Evolutionary conservation across 2,888 invertebrate genomes (phyloP).

Genomic region (Cyaniris semiargus): DNA sequence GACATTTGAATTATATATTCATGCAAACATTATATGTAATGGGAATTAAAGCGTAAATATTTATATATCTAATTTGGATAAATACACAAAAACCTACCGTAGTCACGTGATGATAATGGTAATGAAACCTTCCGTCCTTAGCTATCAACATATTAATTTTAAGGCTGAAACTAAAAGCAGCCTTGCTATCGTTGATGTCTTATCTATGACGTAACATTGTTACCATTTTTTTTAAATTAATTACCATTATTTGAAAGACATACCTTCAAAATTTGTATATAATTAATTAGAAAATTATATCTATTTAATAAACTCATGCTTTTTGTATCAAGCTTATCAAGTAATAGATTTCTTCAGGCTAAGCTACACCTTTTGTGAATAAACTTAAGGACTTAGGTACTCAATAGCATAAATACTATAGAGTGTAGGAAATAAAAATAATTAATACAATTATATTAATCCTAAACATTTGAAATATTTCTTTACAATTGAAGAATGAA

Average conservation of each 20-base stretch:
- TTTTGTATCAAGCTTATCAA: no score
- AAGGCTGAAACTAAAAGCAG: neutral
- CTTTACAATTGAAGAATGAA: no score
- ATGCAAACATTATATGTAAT: neutral
- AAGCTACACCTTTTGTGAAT: no score
- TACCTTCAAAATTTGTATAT: neutral
- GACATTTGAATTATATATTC: neutral
- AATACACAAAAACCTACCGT: neutral
- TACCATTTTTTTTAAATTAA: neutral
- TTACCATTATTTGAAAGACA: neutral
- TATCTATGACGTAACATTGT: neutral
- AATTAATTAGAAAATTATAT: neutral
- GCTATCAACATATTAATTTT: neutral
- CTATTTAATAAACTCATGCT: no score
- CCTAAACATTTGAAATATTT: no score
- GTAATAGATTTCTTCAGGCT: no score
- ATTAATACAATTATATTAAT: no score
- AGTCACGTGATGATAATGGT: neutral
- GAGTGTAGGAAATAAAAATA: no score
- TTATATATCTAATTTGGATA: neutral
- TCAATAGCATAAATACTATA: no score
- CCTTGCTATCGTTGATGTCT: neutral
- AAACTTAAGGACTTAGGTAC: no score
- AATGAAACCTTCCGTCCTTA: neutral
- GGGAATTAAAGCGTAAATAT: neutral